These are phyloP conservation scores for Hippocampus barbouri DNA, from an alignment of 2,113 vertebrate genomes.

Conservation along the genomic window DNA sequence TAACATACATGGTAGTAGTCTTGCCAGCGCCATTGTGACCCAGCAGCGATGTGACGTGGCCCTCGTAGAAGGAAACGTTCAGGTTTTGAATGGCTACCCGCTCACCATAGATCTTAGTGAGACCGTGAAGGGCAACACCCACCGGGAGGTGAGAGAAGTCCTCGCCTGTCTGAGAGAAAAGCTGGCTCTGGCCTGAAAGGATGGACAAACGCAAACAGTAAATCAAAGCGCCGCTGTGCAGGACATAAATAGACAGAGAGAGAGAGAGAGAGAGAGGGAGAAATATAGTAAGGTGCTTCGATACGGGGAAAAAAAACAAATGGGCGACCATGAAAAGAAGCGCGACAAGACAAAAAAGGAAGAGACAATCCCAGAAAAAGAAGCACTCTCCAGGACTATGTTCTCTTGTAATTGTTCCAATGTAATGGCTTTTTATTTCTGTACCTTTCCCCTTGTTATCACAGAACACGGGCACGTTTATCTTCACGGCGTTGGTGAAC, in stretches of 20 bases:
- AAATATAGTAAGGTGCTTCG: background rate
- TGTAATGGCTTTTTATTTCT: background rate
- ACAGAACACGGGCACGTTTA: constrained; percentile 63
- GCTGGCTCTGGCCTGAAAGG: constrained; percentile 44
- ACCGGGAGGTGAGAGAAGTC: constrained; percentile 79
- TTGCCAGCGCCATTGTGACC: constrained; percentile 97
- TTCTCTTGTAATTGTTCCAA: constrained; percentile 14
- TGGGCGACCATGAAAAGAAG: constrained; percentile 10
- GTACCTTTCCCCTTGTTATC: constrained; percentile 65
- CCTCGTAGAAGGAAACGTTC: constrained; percentile 88
- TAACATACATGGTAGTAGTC: constrained; percentile 96
- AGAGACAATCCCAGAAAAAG: constrained; percentile 7
- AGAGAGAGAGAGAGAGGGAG: background rate
- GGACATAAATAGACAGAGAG: constrained; percentile 15
- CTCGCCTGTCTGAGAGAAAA: constrained; percentile 72
- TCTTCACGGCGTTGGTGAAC: constrained; percentile 82
- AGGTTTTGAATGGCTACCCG: constrained; percentile 85
- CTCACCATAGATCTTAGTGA: constrained; percentile 86
- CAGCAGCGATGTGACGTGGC: constrained; percentile 88
- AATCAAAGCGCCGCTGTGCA: constrained; percentile 24
- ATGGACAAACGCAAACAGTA: constrained; percentile 28
- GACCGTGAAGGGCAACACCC: constrained; percentile 83
- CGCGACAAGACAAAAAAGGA: constrained; percentile 9
- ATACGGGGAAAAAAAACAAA: background rate
- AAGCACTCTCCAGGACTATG: background rate